A percentile compares a stretch with the other conserved stretches of the same genome.
Evolutionary conservation across 1,140 invertebrate species (phyloP).

Genomic region (Pararge aegeria): DNA sequence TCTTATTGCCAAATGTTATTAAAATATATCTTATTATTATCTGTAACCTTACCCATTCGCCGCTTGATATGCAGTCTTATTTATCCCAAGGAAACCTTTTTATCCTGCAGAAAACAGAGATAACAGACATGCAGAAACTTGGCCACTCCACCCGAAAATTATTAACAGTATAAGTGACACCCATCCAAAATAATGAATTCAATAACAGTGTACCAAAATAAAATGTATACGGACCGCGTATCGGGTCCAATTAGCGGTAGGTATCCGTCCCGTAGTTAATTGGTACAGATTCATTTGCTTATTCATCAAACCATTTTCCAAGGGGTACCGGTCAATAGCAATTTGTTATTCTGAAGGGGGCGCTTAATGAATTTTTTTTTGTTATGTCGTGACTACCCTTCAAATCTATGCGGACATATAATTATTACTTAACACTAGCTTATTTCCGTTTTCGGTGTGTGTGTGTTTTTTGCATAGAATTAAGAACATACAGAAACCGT

Average conservation of each 20-base stretch:
- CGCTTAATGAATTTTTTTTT: conserved; percentile 11
- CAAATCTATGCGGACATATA: neutral
- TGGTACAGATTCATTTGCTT: conserved; percentile 45
- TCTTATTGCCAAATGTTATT: too few species aligned
- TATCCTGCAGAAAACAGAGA: too few species aligned
- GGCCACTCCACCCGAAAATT: neutral
- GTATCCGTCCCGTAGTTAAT: conserved; percentile 41
- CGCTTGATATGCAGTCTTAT: too few species aligned
- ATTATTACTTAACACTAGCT: too few species aligned
- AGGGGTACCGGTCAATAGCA: conserved; percentile 28
- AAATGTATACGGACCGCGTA: conserved; percentile 34
- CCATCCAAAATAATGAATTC: conserved; percentile 32
- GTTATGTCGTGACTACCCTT: neutral
- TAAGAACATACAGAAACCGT: too few species aligned
- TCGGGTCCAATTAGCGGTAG: conserved; percentile 45
- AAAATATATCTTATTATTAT: too few species aligned
- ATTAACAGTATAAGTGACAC: conserved; percentile 19
- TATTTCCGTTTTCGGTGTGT: too few species aligned
- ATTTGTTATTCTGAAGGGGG: conserved; percentile 29
- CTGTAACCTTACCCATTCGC: too few species aligned
- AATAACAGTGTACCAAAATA: conserved; percentile 34
- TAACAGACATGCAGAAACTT: too few species aligned
- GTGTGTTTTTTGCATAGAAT: too few species aligned
- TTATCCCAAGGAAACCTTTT: too few species aligned
- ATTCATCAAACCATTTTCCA: conserved; percentile 41